Base-by-base conservation (phyloP, 2,888 invertebrate genomes). In the Acanthosepion esculentum region DNA sequence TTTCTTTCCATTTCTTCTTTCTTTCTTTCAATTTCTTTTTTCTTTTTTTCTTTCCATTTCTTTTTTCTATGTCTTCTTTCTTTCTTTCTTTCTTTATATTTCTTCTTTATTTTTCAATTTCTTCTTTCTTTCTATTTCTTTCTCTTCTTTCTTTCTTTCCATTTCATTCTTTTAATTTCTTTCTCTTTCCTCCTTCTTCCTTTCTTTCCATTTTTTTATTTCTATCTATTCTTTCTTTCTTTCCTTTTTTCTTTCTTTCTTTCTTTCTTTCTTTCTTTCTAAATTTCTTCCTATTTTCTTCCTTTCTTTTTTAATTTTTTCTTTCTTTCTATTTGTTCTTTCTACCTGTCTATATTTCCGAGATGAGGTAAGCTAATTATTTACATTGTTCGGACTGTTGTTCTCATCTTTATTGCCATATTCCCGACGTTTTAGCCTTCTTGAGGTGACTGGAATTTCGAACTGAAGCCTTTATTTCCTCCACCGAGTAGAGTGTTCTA, bases 191-290 rank as follows among this genome's bases (percentile, higher is more conserved):
- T 10, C n/a, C 1, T 7, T 10, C 18, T 0, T 29, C 15, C n/a
- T 12, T 78, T n/a, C n/a, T n/a, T 78, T n/a, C 18, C n/a, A 10
- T 12, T 78, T 78, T 1, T 78, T 29, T n/a, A 12, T 78, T n/a
- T 7, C 10, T 3, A 8, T 1, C 8, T 18, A 18, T 18, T 78
- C 8, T 12, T 78, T 29, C 78, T 78, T n/a, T n/a, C 8, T 8
- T 12, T 78, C 41, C 0, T n/a, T 10, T 0, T 1, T 78, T 78
- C 8, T 64, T 4, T 7, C 29, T 0, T 0, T 0, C 0, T 78
- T 12, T 12, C 10, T 29, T n/a, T n/a, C 8, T 8, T 12, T 78
- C 41, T 4, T n/a, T 10, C 3, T 1, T 78, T 78, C 8, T 78
- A 10, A 3, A 8, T 64, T 29, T 26, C 29, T 64, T 64, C 29